Conservation (phyloP, 2,797 vertebrate genomes). For the Meda fulgida region DNA sequence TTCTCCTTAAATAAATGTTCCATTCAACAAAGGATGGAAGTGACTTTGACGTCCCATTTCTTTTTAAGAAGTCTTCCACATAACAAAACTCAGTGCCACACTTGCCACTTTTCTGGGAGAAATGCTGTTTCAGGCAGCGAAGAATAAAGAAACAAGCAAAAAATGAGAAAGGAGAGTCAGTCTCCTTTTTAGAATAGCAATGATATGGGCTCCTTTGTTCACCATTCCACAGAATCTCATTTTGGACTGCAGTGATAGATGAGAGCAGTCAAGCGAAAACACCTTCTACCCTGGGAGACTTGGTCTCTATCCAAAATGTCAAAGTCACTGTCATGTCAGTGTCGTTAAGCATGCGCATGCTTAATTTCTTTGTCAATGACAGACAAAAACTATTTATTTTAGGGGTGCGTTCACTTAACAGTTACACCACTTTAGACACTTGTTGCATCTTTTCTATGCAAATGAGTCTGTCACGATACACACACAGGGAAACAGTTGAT, state of each 20-base stretch:
- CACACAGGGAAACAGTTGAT: too few species aligned
- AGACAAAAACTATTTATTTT: slow-evolving; percentile 24
- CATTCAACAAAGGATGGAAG: slow-evolving; percentile 15
- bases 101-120: slow-evolving; percentile 19
- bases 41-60: slow-evolving; percentile 41
- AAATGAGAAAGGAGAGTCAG: slow-evolving; percentile 8
- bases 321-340: slow-evolving; percentile 61
- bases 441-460: neutral
- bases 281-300: slow-evolving; percentile 57
- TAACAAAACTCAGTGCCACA: slow-evolving; percentile 19
- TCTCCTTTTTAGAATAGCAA: slow-evolving; percentile 43
- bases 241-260: slow-evolving; percentile 61
- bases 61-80: slow-evolving; percentile 7
- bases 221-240: slow-evolving; percentile 50
- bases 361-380: slow-evolving; percentile 50
- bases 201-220: slow-evolving; percentile 45
- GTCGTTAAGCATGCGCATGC: slow-evolving; percentile 44
- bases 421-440: neutral
- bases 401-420: neutral
- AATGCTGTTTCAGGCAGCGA: slow-evolving; percentile 36
- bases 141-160: slow-evolving; percentile 24
- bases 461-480: too few species aligned
- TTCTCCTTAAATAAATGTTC: slow-evolving; percentile 18
- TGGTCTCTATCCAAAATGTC: slow-evolving; percentile 48
- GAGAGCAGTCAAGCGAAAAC: slow-evolving; percentile 58